phyloP scores from a whole-genome alignment of 2,113 vertebrate genomes.

The Vombatus ursinus region DNA sequence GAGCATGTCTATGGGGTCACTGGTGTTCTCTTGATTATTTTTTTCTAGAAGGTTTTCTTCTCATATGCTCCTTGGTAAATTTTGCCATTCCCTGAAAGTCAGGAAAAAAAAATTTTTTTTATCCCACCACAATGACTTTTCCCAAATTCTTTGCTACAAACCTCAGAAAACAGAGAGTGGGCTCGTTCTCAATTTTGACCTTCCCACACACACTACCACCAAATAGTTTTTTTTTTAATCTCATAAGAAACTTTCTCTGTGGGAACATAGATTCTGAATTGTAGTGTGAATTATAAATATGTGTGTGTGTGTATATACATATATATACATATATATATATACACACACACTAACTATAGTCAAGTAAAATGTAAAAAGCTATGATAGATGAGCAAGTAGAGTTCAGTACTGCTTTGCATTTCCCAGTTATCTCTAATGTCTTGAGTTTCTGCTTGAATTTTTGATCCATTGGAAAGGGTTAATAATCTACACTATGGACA shows the following conservation, averaged over 20 bases:
- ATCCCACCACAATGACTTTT: neutral
- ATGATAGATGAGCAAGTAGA: slow-evolving; percentile 39
- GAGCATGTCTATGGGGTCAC: neutral
- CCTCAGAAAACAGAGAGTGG: neutral
- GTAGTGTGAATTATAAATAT: slow-evolving; percentile 49
- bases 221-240: slow-evolving; percentile 17
- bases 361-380: slow-evolving; percentile 33
- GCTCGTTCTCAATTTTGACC: slow-evolving; percentile 22
- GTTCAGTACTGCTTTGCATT: slow-evolving; percentile 29
- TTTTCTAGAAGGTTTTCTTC: slow-evolving; percentile 44
- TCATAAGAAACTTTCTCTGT: slow-evolving; percentile 44
- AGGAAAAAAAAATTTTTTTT: slow-evolving; percentile 4
- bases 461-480: neutral
- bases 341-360: neutral
- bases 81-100: neutral
- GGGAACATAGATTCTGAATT: neutral
- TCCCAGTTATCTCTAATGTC: neutral
- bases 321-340: too few species aligned
- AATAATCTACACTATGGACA: neutral
- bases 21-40: slow-evolving; percentile 13
- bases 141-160: neutral
- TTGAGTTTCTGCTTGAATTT: neutral
- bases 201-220: neutral
- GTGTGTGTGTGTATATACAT: neutral
- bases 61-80: neutral